Conservation (phyloP, 2,888 invertebrate species). For the Hirtodrosophila cameraria region DNA sequence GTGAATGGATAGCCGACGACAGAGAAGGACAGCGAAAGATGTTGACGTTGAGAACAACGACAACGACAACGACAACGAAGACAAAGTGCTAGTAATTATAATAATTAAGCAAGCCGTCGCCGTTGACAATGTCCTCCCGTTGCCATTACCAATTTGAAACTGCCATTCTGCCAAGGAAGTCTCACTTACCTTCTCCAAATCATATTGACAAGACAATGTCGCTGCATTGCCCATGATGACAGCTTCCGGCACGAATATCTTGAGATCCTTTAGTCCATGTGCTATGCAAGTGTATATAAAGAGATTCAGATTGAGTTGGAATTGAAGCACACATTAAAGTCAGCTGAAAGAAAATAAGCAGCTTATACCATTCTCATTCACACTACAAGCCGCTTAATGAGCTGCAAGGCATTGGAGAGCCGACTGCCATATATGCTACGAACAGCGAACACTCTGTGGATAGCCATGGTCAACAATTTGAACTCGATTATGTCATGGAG, state of each 20-base stretch:
- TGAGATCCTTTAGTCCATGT: slow-evolving; percentile 84
- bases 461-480: slow-evolving; percentile 32
- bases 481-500: slow-evolving; percentile 59
- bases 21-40: slow-evolving; percentile 2
- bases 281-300: slow-evolving; percentile 60
- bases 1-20: slow-evolving; percentile 33
- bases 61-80: slow-evolving; percentile 43
- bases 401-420: slow-evolving; percentile 31
- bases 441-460: background rate
- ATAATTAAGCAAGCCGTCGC: slow-evolving; percentile 70
- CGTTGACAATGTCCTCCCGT: slow-evolving; percentile 40
- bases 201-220: slow-evolving; percentile 84
- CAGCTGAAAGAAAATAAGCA: slow-evolving; percentile 31
- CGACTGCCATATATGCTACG: slow-evolving; percentile 1
- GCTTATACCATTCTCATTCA: slow-evolving; percentile 21
- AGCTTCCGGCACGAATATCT: slow-evolving; percentile 84
- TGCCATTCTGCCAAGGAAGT: slow-evolving; percentile 35
- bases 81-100: slow-evolving; percentile 77
- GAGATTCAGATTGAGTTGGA: slow-evolving; percentile 2
- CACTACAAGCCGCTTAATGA: slow-evolving; percentile 16
- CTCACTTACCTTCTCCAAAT: slow-evolving; percentile 83
- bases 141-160: slow-evolving; percentile 10
- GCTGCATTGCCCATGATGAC: slow-evolving; percentile 84
- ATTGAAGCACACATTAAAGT: slow-evolving; percentile 25
- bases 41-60: slow-evolving; percentile 5